Percentiles rank a stretch among this genome's conserved stretches.
Evolutionary conservation across 2,797 vertebrate species (phyloP).

Genomic region (Acrocephalus scirpaceus): DNA sequence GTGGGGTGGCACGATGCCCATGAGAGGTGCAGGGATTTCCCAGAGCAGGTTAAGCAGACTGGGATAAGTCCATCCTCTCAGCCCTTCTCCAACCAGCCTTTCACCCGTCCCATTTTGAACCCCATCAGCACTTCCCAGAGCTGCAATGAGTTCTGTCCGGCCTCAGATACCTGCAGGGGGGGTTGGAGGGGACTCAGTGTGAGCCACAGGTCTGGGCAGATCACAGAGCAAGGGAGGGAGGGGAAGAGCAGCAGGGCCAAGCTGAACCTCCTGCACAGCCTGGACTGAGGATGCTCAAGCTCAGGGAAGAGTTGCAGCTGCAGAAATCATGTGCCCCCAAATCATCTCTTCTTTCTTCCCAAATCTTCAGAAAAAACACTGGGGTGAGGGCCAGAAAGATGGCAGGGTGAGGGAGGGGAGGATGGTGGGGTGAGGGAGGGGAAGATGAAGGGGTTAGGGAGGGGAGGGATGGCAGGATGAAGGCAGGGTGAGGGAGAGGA

Average conservation of each 20-base stretch:
- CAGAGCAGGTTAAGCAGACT: background rate
- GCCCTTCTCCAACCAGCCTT: background rate
- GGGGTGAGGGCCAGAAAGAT: background rate
- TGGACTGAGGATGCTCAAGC: background rate
- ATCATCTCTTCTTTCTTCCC: background rate
- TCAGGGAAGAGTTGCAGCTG: background rate
- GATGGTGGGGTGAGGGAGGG: background rate
- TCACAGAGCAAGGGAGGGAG: background rate
- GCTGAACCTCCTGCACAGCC: background rate
- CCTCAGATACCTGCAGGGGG: background rate
- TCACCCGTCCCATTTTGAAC: rapidly evolving
- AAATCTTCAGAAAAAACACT: background rate
- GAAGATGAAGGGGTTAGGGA: background rate
- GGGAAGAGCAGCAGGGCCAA: background rate
- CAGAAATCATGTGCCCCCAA: background rate
- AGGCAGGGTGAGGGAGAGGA: background rate
- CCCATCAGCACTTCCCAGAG: rapidly evolving
- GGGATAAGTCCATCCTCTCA: background rate
- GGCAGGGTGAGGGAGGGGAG: background rate
- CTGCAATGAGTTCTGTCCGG: background rate
- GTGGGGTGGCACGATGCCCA: rapidly evolving
- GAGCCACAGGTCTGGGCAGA: background rate
- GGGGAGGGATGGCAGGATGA: background rate
- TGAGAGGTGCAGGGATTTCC: background rate
- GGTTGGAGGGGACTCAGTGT: background rate